A percentile compares a stretch with the other conserved stretches of the same genome.
These are phyloP conservation scores for Caenorhabditis afra DNA, from an alignment of 2,888 invertebrate species.

Conservation along the genomic window DNA sequence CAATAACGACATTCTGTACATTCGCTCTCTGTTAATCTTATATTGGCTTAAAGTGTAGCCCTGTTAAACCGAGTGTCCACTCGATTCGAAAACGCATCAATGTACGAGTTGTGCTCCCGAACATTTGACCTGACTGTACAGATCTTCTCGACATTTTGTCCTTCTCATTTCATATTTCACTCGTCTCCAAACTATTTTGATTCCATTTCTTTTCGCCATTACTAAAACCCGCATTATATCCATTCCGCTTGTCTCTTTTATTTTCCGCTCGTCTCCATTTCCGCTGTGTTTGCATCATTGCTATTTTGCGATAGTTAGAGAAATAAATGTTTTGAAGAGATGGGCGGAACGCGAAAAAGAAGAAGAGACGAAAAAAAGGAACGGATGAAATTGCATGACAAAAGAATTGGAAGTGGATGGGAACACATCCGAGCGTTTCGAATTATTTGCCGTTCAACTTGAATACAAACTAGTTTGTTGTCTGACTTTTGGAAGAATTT, in stretches of 20 bases:
- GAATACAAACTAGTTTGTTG: slow-evolving; percentile 42
- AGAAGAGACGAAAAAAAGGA: background rate
- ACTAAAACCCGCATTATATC: background rate
- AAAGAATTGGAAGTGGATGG: slow-evolving; percentile 6
- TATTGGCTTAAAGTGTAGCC: slow-evolving; percentile 2
- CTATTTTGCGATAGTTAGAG: slow-evolving; percentile 21
- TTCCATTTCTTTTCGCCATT: background rate
- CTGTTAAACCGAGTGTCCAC: background rate
- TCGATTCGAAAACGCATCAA: background rate
- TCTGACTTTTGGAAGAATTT: slow-evolving; percentile 4
- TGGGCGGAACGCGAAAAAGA: background rate
- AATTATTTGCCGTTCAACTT: slow-evolving; percentile 4
- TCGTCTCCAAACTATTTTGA: slow-evolving; percentile 5
- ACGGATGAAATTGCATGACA: slow-evolving; percentile 15
- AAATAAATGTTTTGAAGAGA: slow-evolving; percentile 42
- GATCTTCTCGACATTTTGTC: slow-evolving; percentile 12
- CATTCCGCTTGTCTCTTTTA: background rate
- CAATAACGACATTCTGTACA: background rate
- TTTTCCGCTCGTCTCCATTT: background rate
- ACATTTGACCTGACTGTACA: slow-evolving; percentile 8
- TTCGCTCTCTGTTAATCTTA: no score
- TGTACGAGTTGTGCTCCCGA: slow-evolving; percentile 20
- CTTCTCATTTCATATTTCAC: background rate
- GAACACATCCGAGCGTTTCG: slow-evolving; percentile 10
- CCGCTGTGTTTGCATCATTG: slow-evolving; percentile 4